Evolutionary conservation across 2,888 invertebrate species (phyloP), one percentile per base, ranked within the genome.

Genomic region (Camptogramma bilineatum): DNA sequence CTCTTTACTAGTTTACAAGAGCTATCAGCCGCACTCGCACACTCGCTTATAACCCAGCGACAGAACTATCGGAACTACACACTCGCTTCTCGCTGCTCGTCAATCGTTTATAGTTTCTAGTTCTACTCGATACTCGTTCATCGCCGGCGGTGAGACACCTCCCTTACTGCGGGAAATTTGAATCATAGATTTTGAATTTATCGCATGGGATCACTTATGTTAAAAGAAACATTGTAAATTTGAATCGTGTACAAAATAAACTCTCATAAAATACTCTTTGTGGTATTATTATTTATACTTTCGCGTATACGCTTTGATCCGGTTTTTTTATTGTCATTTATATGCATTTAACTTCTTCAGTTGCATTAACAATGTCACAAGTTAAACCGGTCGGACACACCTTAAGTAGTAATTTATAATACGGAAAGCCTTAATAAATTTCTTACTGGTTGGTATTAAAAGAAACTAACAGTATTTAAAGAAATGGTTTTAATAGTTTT

Each of bases 161-260:
- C n/a, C n/a, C n/a, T n/a, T 46, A 16, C 16, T 28, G 42, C 55
- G 42, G 18, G 48, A 18, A 52, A 44, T 44, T n/a, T 4, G 21
- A 39, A 47, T 4, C 4, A 21, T 3, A 16, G 44, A 8, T 46
- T 16, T 17, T 16, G 42, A 31, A 58, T 44, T 7, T 50, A 19
- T 24, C 16, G 28, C 18, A 39, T n/a, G 18, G 28, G 13, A 51
- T 13, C 13, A 7, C 28, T 28, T 2, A 3, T 28, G 28, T 28
- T 21, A 4, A 28, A 28, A 28, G 0, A 5, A 28, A 28, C 28
- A 7, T 34, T 39, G 34, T 39, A 39, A 39, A 39, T 39, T 13
- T 13, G 10, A 39, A 39, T 39, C 2, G 13, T 39, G 0, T 39
- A 39, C 0, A 39, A 10, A 34, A 34, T 34, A 34, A 34, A 34